Percentiles rank a stretch among this genome's conserved stretches.
Conservation (phyloP, 2,797 vertebrate species). For the Macropodus opercularis region DNA sequence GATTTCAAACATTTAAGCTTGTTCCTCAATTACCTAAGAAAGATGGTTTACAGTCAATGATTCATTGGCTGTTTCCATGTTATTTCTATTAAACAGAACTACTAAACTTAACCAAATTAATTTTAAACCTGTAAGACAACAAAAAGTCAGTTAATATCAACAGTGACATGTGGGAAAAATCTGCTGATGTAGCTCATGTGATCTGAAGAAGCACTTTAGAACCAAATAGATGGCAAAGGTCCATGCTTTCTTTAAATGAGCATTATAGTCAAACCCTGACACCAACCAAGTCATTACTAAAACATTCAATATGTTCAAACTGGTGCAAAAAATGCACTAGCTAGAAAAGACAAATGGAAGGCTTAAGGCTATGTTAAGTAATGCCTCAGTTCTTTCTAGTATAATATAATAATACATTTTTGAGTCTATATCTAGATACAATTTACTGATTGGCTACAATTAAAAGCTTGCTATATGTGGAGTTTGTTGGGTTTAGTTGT, state of each 20-base stretch:
- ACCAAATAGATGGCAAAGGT: not conserved
- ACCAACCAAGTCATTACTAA: not conserved
- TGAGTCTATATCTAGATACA: too few relatives aligned
- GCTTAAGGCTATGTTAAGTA: too few relatives aligned
- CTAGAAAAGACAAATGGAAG: not conserved
- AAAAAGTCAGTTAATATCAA: not conserved
- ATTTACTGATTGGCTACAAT: too few relatives aligned
- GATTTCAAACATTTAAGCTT: too few relatives aligned
- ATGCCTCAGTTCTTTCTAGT: too few relatives aligned
- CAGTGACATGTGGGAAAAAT: not conserved
- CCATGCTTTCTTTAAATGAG: not conserved
- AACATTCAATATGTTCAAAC: slow-evolving; percentile 1
- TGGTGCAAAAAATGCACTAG: not conserved
- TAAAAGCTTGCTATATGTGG: too few relatives aligned
- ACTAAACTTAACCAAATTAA: not conserved
- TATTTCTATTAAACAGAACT: too few relatives aligned
- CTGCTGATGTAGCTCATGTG: not conserved
- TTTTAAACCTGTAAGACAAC: not conserved
- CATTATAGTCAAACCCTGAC: slow-evolving; percentile 8
- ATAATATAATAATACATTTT: too few relatives aligned
- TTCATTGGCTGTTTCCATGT: not conserved
- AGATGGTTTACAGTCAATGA: not conserved
- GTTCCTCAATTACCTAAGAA: too few relatives aligned
- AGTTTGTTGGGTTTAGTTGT: too few relatives aligned
- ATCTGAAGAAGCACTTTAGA: not conserved